A percentile compares a stretch with the other conserved stretches of the same genome.
These are phyloP conservation scores for Trachelus stipa DNA, from an alignment of 2,888 invertebrate species.

Conservation along the genomic window DNA sequence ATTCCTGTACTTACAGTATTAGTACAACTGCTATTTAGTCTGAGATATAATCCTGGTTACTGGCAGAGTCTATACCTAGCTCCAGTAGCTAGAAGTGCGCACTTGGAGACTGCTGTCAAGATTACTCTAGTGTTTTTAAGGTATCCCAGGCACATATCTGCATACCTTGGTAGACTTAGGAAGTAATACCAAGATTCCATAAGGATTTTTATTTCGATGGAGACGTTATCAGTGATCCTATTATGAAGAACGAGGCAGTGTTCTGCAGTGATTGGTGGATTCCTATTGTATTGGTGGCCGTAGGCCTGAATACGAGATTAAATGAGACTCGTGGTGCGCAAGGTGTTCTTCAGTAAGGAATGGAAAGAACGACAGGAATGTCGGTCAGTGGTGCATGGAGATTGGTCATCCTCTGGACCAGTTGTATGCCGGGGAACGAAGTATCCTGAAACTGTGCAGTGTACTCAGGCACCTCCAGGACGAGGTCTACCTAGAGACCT, in stretches of 20 bases:
- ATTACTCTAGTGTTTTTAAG: neutral
- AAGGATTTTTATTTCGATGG: neutral
- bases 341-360: neutral
- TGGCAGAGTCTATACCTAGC: neutral
- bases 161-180: neutral
- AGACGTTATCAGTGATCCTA: neutral
- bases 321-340: neutral
- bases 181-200: neutral
- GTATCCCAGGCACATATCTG: neutral
- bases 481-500: neutral
- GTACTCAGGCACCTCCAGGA: neutral
- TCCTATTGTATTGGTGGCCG: neutral
- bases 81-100: neutral
- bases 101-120: neutral
- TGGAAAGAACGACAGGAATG: slow-evolving; percentile 7
- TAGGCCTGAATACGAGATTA: neutral
- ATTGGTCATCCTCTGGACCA: neutral
- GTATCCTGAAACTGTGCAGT: neutral
- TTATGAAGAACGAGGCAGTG: neutral
- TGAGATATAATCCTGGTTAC: neutral
- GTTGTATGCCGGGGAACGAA: neutral
- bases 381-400: neutral
- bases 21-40: neutral
- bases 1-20: neutral
- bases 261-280: neutral